phyloP scores from a whole-genome alignment of 2,113 vertebrate species.

The Phodopus roborovskii region DNA sequence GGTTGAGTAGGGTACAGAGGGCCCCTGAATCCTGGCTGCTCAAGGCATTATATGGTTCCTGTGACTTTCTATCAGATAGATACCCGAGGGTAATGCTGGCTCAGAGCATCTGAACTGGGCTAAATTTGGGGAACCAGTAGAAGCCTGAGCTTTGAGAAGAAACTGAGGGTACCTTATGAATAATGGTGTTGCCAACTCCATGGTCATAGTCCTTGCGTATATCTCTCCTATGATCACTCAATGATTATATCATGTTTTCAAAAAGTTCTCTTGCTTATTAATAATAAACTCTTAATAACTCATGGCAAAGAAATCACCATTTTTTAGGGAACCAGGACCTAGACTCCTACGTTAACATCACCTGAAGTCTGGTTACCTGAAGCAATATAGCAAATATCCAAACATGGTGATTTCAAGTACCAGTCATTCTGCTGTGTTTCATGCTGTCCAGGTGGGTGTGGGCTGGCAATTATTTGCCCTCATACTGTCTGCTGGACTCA shows the following conservation, averaged over 20 bases:
- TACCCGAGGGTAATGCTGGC: background rate
- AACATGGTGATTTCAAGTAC: background rate
- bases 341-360: background rate
- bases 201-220: background rate
- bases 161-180: background rate
- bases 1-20: background rate
- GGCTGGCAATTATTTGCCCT: background rate
- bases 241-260: background rate
- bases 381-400: background rate
- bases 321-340: background rate
- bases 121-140: background rate
- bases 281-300: background rate
- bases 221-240: background rate
- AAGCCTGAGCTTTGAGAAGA: background rate
- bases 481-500: rapidly evolving
- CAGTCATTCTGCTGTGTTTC: background rate
- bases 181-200: too few relatives aligned
- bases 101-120: background rate
- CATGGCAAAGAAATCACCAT: background rate
- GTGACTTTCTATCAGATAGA: background rate
- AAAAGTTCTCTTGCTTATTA: background rate
- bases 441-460: background rate
- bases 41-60: background rate
- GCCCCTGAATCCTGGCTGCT: background rate
- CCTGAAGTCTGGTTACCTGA: background rate